Evolutionary conservation across 2,888 invertebrate genomes (phyloP).

Genomic region (Crioceris asparagi): DNA sequence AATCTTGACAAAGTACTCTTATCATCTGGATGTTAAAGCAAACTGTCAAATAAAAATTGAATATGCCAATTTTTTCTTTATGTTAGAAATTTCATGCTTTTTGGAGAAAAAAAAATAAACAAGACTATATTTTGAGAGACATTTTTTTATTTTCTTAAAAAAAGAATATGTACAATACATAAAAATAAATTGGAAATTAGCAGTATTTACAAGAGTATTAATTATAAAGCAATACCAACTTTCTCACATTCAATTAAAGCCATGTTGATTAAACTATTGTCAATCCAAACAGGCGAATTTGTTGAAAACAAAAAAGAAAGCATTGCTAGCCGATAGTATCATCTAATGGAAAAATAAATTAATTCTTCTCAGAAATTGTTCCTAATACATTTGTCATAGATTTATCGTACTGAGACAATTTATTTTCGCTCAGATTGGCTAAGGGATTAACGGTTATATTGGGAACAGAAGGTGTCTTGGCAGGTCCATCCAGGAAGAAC

Average conservation of each 20-base stretch:
- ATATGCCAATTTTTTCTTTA: too few species aligned
- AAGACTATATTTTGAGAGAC: too few species aligned
- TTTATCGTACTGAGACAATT: conserved; percentile 17
- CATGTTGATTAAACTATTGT: conserved; percentile 7
- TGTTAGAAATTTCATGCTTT: too few species aligned
- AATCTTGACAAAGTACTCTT: too few species aligned
- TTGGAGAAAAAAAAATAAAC: too few species aligned
- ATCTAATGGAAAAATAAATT: conserved; percentile 9
- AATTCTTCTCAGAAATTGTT: conserved; percentile 28
- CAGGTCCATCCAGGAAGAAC: conserved; percentile 54
- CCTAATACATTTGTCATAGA: conserved; percentile 22
- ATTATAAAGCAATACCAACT: not conserved
- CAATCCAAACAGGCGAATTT: conserved; percentile 5
- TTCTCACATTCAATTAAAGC: conserved; percentile 1
- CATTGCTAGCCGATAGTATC: too few species aligned
- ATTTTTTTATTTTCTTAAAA: too few species aligned
- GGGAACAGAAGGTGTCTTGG: conserved; percentile 22
- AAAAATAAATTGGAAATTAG: conserved; percentile 27
- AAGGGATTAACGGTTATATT: conserved; percentile 37
- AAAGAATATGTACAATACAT: too few species aligned
- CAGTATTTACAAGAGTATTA: conserved; percentile 28
- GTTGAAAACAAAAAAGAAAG: too few species aligned
- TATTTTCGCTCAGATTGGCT: conserved; percentile 20
- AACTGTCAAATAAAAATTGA: too few species aligned
- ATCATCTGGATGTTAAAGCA: too few species aligned